Conservation (phyloP, 2,888 invertebrate genomes). For the Molorchus minor region DNA sequence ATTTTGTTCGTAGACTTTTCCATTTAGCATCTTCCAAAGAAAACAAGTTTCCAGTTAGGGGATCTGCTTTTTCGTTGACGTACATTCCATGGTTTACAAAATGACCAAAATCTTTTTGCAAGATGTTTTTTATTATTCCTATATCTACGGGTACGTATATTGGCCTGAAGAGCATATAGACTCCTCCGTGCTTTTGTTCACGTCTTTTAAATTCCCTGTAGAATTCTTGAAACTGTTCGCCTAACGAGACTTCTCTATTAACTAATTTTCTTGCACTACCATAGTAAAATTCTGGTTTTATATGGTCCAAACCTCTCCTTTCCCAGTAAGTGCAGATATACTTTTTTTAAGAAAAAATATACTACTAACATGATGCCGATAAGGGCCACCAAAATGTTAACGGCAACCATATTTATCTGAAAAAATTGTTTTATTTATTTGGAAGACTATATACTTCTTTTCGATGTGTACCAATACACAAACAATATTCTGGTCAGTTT, state of each 20-base stretch:
- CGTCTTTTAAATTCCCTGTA: constrained; percentile 36
- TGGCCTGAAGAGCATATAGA: constrained; percentile 45
- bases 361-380: background rate
- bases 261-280: constrained; percentile 39
- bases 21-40: constrained; percentile 67
- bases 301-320: constrained; percentile 42
- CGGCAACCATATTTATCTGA: background rate
- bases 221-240: constrained; percentile 16
- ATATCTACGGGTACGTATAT: constrained; percentile 52
- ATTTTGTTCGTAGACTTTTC: constrained; percentile 63
- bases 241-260: background rate
- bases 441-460: no score
- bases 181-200: constrained; percentile 42
- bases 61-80: constrained; percentile 68
- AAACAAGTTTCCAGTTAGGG: constrained; percentile 68
- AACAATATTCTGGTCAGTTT: no score
- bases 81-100: constrained; percentile 65
- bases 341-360: constrained; percentile 29
- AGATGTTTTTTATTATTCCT: constrained; percentile 51
- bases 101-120: constrained; percentile 54
- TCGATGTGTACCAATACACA: no score
- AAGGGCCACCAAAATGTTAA: background rate
- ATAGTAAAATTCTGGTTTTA: constrained; percentile 48
- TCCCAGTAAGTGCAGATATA: constrained; percentile 47
- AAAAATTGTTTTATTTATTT: no score